phyloP scores from a whole-genome alignment of 1,140 invertebrate species.

The Monochamus saltuarius region DNA sequence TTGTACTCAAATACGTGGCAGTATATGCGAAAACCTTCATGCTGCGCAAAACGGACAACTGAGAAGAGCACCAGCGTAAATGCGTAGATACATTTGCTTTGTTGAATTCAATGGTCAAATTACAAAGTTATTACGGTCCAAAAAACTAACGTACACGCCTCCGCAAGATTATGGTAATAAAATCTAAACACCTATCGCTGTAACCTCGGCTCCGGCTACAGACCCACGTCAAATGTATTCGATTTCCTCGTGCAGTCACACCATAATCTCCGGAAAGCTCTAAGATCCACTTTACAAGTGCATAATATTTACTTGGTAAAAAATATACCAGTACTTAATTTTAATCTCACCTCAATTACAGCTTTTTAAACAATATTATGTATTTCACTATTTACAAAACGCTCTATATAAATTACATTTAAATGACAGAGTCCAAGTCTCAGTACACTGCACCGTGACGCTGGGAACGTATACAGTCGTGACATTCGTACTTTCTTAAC shows the following conservation, averaged over 20 bases:
- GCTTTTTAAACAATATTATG: background rate
- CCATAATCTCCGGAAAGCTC: no score
- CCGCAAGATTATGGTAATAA: constrained; percentile 12
- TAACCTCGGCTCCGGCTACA: no score
- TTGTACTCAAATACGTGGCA: constrained; percentile 7
- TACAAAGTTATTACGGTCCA: constrained; percentile 7
- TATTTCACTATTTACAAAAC: constrained; percentile 15
- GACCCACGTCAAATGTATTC: no score
- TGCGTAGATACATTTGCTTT: constrained; percentile 14
- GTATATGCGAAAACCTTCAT: constrained; percentile 6
- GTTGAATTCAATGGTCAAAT: constrained; percentile 7
- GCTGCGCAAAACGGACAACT: background rate
- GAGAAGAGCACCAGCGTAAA: constrained; percentile 26
- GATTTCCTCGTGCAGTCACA: no score
- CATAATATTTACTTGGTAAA: background rate
- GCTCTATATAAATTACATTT: no score
- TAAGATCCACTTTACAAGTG: no score
- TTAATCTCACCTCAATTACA: constrained; percentile 15
- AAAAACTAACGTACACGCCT: constrained; percentile 5
- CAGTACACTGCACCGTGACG: no score
- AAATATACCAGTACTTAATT: constrained; percentile 1
- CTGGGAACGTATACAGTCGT: no score
- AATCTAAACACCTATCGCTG: constrained; percentile 1
- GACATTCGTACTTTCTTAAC: no score
- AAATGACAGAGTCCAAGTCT: no score